Percentiles rank a stretch among this genome's conserved stretches.
Evolutionary conservation across 92 coral and sea anemone species (phyloP).

Genomic region (Porites divaricata): DNA sequence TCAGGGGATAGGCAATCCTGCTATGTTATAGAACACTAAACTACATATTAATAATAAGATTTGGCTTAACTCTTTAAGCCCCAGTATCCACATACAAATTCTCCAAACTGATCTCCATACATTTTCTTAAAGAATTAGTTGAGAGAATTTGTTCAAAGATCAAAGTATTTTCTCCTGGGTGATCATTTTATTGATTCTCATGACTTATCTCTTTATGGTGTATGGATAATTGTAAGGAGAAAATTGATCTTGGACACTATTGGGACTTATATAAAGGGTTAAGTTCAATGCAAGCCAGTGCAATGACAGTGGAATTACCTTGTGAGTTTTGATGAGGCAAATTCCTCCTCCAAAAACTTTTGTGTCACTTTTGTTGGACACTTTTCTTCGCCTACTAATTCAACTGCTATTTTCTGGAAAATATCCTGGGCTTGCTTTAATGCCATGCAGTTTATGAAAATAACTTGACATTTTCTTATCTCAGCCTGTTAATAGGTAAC

Average conservation of each 20-base stretch:
- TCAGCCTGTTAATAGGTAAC: conserved; percentile 47
- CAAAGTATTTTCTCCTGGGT: too few relatives aligned
- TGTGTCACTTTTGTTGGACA: conserved; percentile 77
- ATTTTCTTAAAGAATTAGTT: too few relatives aligned
- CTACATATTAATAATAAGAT: neutral
- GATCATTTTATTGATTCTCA: too few relatives aligned
- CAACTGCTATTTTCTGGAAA: conserved; percentile 81
- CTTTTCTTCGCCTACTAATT: conserved; percentile 75
- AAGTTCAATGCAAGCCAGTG: too few relatives aligned
- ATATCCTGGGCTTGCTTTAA: conserved; percentile 82
- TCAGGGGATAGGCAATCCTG: neutral
- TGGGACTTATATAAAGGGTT: too few relatives aligned
- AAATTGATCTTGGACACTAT: too few relatives aligned
- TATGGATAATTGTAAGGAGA: too few relatives aligned
- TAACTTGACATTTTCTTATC: conserved; percentile 73
- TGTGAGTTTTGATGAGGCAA: conserved; percentile 48
- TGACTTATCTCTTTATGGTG: too few relatives aligned
- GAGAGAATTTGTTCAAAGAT: too few relatives aligned
- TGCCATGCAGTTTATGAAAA: conserved; percentile 96
- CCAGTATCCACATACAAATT: too few relatives aligned
- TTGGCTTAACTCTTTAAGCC: too few relatives aligned
- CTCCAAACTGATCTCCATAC: too few relatives aligned
- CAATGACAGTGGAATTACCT: neutral
- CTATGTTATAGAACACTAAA: neutral
- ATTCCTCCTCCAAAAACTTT: conserved; percentile 81